These are phyloP conservation scores for Amiota communis DNA, from an alignment of 2,888 invertebrate species.

Conservation along the genomic window DNA sequence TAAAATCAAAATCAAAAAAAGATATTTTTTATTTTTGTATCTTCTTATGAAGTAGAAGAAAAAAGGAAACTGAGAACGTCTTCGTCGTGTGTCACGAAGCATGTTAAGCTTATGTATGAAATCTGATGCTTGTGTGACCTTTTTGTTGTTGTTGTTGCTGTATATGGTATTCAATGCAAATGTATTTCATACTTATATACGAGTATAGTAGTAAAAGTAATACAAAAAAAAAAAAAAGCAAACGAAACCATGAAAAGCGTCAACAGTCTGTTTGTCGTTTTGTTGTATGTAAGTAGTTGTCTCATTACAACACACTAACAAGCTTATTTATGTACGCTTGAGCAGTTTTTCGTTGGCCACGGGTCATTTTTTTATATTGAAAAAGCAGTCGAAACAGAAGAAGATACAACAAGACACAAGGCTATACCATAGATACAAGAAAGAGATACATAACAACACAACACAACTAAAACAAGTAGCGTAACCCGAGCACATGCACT, in stretches of 20 bases:
- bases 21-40: too few species aligned
- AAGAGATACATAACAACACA: too few species aligned
- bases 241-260: not conserved
- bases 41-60: not conserved
- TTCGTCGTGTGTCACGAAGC: conserved; percentile 10
- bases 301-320: conserved; percentile 37
- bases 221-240: not conserved
- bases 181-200: conserved; percentile 36
- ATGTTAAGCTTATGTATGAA: conserved; percentile 24
- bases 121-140: conserved; percentile 27
- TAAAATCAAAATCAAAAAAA: conserved; percentile 5
- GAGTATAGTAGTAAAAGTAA: not conserved
- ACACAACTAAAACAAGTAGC: too few species aligned
- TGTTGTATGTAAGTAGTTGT: not conserved
- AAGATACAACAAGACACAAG: too few species aligned
- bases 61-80: not conserved
- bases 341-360: conserved; percentile 49
- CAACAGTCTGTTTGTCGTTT: not conserved
- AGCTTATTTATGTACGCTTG: conserved; percentile 59
- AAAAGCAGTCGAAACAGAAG: not conserved
- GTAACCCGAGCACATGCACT: conserved; percentile 26
- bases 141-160: conserved; percentile 9
- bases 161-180: conserved; percentile 44
- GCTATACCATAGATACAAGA: too few species aligned
- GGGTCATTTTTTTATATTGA: conserved; percentile 35